phyloP scores from a whole-genome alignment of 2,888 invertebrate species.

The Icerya purchasi region DNA sequence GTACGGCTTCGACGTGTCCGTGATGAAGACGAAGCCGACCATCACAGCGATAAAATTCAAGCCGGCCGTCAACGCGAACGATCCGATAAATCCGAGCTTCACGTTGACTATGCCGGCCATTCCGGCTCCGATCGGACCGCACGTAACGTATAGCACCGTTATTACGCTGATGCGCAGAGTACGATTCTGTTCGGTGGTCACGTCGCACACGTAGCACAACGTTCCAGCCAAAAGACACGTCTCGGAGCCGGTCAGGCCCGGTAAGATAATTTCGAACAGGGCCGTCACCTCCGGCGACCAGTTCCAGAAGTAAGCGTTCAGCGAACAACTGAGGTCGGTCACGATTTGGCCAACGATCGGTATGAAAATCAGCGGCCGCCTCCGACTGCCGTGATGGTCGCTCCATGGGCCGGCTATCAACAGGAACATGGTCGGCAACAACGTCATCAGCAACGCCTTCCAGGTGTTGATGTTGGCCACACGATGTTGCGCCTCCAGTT shows the following conservation, averaged over 20 bases:
- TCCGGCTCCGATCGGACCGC: constrained; percentile 9
- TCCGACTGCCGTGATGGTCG: constrained; percentile 16
- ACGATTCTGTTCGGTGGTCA: constrained; percentile 15
- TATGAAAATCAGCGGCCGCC: constrained; percentile 16
- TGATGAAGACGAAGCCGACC: constrained; percentile 10
- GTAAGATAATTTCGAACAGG: constrained; percentile 7
- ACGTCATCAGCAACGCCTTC: constrained; percentile 13
- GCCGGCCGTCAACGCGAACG: constrained; percentile 11
- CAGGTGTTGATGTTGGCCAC: constrained; percentile 15
- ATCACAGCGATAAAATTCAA: constrained; percentile 12
- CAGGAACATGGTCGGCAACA: constrained; percentile 14
- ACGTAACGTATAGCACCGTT: background rate
- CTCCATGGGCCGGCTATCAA: constrained; percentile 16
- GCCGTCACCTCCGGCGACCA: constrained; percentile 12
- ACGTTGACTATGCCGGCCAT: constrained; percentile 13
- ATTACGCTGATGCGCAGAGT: constrained; percentile 16
- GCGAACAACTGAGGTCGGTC: constrained; percentile 7
- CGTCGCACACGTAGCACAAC: constrained; percentile 15
- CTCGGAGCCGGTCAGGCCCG: constrained; percentile 13
- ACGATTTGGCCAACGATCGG: constrained; percentile 15
- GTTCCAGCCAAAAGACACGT: constrained; percentile 14
- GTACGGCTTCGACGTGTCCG: constrained; percentile 9
- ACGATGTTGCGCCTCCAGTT: background rate
- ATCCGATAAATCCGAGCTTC: constrained; percentile 11
- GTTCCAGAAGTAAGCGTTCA: constrained; percentile 14